These are phyloP conservation scores for Leptarthrus brevirostris DNA, from an alignment of 2,888 invertebrate species.

Conservation along the genomic window DNA sequence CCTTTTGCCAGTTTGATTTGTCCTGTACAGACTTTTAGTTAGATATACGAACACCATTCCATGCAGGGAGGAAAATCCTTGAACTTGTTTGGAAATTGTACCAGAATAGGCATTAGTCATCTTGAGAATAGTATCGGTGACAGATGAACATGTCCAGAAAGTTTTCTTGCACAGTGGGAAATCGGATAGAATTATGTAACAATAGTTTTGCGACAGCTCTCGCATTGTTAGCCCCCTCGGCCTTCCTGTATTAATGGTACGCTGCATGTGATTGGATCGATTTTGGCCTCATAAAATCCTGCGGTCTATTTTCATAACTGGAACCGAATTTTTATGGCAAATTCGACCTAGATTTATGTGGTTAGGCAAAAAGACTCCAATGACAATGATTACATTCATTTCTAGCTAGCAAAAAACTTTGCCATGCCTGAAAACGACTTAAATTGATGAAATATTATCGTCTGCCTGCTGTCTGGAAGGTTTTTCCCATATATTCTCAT, in stretches of 20 bases:
- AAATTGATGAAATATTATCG: conserved; percentile 1
- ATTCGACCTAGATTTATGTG: not conserved
- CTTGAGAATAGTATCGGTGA: not conserved
- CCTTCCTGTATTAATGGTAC: not conserved
- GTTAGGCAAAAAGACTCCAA: not conserved
- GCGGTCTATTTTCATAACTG: not conserved
- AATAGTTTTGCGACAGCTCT: not conserved
- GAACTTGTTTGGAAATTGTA: not conserved
- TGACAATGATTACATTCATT: too few species aligned
- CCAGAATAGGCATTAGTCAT: not conserved
- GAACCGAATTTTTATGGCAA: not conserved
- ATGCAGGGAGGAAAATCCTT: not conserved
- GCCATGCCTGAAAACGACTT: not conserved
- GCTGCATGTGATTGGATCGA: not conserved
- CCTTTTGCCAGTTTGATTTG: not conserved
- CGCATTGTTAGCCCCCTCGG: not conserved
- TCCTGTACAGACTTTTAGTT: not conserved
- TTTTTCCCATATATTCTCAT: not conserved
- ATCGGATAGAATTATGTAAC: not conserved
- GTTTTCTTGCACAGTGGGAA: not conserved
- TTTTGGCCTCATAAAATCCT: not conserved
- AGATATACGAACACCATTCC: not conserved
- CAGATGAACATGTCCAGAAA: not conserved
- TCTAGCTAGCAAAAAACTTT: not conserved
- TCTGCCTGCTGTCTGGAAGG: conserved; percentile 7